Evolutionary conservation across 2,113 vertebrate species (phyloP).

Genomic region (Octodon degus): DNA sequence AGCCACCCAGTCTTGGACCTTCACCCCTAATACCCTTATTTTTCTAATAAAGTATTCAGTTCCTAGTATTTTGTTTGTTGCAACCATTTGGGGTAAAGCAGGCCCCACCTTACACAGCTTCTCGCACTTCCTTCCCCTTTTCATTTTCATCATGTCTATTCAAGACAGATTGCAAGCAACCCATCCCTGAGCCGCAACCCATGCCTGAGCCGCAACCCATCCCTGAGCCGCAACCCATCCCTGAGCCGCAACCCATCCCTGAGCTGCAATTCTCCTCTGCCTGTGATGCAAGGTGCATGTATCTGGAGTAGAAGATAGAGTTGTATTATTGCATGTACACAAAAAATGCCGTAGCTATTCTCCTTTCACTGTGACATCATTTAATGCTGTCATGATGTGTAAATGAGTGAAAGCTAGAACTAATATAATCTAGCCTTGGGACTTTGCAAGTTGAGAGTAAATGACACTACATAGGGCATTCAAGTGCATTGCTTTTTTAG

Average conservation of each 20-base stretch:
- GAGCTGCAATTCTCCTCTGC: neutral
- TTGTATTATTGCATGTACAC: neutral
- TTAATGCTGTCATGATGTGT: neutral
- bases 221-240: neutral
- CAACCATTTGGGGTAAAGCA: neutral
- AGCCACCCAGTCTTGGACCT: neutral
- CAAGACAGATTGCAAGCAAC: neutral
- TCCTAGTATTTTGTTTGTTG: neutral
- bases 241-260: neutral
- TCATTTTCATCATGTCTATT: neutral
- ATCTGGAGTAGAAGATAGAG: neutral
- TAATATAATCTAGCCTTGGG: neutral
- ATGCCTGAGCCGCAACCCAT: no score
- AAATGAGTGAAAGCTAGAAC: neutral
- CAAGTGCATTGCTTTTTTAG: neutral
- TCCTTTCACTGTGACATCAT: neutral
- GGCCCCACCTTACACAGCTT: neutral
- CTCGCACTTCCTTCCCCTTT: neutral
- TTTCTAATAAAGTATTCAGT: neutral
- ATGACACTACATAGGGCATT: neutral
- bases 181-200: no score
- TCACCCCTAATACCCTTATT: neutral
- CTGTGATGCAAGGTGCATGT: neutral
- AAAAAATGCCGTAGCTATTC: neutral
- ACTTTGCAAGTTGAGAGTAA: neutral